These are phyloP conservation scores for Lynx canadensis DNA, from an alignment of 2,113 vertebrate genomes.

Conservation along the genomic window DNA sequence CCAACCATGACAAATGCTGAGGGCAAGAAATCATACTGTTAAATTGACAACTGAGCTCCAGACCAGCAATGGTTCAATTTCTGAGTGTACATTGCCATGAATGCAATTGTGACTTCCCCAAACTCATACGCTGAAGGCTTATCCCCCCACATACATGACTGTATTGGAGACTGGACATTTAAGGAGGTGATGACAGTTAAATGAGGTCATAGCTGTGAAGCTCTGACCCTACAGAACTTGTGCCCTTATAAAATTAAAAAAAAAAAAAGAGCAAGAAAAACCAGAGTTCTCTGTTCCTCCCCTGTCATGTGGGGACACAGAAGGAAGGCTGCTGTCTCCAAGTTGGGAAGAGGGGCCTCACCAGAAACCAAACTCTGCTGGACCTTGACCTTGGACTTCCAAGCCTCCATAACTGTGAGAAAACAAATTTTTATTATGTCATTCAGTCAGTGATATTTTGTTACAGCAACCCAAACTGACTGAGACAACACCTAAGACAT, in stretches of 20 bases:
- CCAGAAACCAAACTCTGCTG: background rate
- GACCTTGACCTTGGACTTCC: background rate
- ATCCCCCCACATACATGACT: rapidly evolving
- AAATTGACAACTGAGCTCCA: background rate
- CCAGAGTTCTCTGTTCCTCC: background rate
- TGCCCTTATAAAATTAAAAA: background rate
- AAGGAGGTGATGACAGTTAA: background rate
- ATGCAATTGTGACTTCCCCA: background rate
- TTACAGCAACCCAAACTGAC: background rate
- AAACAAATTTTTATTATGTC: background rate
- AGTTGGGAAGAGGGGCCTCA: background rate
- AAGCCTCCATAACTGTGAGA: background rate
- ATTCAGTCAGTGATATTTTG: background rate
- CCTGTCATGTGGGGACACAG: background rate
- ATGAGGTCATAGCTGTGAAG: background rate
- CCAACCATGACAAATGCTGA: background rate
- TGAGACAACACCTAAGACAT: background rate
- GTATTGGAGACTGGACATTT: background rate
- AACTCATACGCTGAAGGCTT: background rate
- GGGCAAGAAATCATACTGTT: background rate
- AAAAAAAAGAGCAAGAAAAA: background rate
- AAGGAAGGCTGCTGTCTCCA: background rate
- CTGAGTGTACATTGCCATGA: background rate
- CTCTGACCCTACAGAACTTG: background rate
- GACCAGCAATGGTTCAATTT: background rate